These are phyloP conservation scores for Melieria omissa DNA, from an alignment of 2,888 invertebrate genomes.

Conservation along the genomic window DNA sequence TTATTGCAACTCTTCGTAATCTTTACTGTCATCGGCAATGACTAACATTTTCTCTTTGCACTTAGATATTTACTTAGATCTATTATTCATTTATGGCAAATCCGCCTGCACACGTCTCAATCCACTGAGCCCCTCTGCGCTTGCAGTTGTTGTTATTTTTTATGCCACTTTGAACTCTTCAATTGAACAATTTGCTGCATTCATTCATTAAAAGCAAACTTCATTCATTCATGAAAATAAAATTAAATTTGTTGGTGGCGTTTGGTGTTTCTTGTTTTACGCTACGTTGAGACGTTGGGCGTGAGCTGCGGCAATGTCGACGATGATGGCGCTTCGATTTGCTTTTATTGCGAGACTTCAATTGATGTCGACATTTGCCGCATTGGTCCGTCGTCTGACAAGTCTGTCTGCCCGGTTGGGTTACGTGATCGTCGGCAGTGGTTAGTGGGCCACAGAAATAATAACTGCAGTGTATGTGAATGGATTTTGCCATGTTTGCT, in stretches of 20 bases:
- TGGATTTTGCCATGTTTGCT: not conserved
- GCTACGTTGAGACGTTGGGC: not conserved
- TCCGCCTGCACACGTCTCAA: not conserved
- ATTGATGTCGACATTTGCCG: not conserved
- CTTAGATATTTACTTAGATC: no score
- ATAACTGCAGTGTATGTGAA: not conserved
- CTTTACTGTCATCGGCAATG: not conserved
- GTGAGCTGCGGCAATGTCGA: not conserved
- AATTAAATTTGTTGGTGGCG: not conserved
- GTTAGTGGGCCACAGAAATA: no score
- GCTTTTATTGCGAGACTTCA: not conserved
- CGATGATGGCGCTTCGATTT: not conserved
- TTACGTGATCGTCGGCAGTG: not conserved
- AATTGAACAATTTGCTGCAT: slow-evolving; percentile 44
- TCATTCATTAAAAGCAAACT: slow-evolving; percentile 41
- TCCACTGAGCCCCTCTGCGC: not conserved
- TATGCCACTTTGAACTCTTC: slow-evolving; percentile 44
- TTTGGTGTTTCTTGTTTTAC: not conserved
- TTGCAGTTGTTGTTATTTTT: not conserved
- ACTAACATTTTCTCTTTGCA: no score
- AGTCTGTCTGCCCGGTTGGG: not conserved
- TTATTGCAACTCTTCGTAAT: not conserved
- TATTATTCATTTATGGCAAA: no score
- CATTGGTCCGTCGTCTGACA: not conserved
- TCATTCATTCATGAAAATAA: slow-evolving; percentile 39